Percentiles rank a stretch among this genome's conserved stretches.
These are phyloP conservation scores for Volucella inanis DNA, from an alignment of 2,888 invertebrate species.

Conservation along the genomic window DNA sequence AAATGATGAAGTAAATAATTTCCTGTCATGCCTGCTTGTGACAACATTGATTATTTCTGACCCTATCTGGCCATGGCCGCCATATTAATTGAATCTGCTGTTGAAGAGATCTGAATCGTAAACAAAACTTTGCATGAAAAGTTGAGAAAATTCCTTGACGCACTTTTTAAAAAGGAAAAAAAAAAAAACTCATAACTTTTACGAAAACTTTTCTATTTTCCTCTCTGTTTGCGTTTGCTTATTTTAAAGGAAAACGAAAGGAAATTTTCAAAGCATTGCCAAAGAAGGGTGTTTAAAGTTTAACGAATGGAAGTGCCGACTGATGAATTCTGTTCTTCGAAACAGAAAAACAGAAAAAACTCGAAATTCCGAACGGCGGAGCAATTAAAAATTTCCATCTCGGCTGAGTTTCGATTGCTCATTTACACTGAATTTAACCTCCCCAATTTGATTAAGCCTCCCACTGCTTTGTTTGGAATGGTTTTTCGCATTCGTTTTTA, in stretches of 20 bases:
- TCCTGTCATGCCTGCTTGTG: constrained; percentile 50
- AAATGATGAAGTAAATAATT: constrained; percentile 27
- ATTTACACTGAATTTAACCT: constrained; percentile 71
- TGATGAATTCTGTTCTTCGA: constrained; percentile 11
- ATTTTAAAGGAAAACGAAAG: constrained; percentile 28
- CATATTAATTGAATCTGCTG: constrained; percentile 54
- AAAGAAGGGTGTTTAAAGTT: constrained; percentile 12
- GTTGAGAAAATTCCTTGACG: constrained; percentile 24
- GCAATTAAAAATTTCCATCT: constrained; percentile 72
- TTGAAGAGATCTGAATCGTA: constrained; percentile 20
- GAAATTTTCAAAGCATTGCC: constrained; percentile 46
- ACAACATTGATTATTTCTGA: constrained; percentile 42
- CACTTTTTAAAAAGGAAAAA: constrained; percentile 43
- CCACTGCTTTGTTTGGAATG: not conserved
- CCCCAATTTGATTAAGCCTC: constrained; percentile 47
- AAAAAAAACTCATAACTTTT: constrained; percentile 28
- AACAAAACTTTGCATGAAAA: constrained; percentile 57
- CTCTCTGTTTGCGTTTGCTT: constrained; percentile 34
- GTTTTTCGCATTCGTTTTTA: constrained; percentile 17
- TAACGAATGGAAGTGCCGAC: constrained; percentile 36
- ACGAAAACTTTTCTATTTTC: constrained; percentile 26
- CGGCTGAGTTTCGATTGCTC: constrained; percentile 67
- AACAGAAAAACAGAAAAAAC: not conserved
- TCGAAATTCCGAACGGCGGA: constrained; percentile 24
- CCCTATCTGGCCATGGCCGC: constrained; percentile 32